phyloP scores from a whole-genome alignment of 2,888 invertebrate species.

The Trissoscelio sp. region DNA sequence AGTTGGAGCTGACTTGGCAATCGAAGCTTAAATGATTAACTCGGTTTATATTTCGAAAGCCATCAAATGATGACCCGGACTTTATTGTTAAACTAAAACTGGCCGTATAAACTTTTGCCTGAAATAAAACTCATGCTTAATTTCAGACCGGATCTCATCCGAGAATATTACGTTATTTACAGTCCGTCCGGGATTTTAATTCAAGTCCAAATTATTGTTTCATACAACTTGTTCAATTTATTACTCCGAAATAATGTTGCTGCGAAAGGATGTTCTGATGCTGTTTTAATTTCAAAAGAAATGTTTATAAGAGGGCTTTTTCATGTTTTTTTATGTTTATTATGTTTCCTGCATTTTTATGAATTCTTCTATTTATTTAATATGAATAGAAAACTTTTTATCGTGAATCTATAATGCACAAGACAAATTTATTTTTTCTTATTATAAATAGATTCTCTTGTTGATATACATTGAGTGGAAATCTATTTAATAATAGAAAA shows the following conservation, averaged over 20 bases:
- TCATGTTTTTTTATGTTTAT: no score
- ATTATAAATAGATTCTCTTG: no score
- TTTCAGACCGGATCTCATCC: neutral
- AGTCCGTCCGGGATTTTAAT: neutral
- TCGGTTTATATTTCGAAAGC: slow-evolving; percentile 38
- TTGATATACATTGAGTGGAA: no score
- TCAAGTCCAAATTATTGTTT: neutral
- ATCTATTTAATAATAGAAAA: no score
- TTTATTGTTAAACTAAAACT: slow-evolving; percentile 15
- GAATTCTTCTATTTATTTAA: no score
- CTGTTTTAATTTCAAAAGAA: neutral
- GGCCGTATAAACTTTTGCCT: slow-evolving; percentile 8
- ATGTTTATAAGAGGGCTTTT: no score
- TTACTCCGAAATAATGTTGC: neutral
- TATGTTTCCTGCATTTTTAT: no score
- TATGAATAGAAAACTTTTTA: no score
- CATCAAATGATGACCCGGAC: slow-evolving; percentile 4
- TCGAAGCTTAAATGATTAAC: slow-evolving; percentile 59
- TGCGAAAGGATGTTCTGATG: neutral
- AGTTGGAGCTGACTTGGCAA: slow-evolving; percentile 51
- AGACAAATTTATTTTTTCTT: no score
- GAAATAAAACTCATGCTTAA: slow-evolving; percentile 1
- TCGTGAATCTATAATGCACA: no score
- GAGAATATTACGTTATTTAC: neutral
- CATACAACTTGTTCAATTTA: neutral